Conservation (phyloP, 1,140 invertebrate species). For the Streblospio benedicti region DNA sequence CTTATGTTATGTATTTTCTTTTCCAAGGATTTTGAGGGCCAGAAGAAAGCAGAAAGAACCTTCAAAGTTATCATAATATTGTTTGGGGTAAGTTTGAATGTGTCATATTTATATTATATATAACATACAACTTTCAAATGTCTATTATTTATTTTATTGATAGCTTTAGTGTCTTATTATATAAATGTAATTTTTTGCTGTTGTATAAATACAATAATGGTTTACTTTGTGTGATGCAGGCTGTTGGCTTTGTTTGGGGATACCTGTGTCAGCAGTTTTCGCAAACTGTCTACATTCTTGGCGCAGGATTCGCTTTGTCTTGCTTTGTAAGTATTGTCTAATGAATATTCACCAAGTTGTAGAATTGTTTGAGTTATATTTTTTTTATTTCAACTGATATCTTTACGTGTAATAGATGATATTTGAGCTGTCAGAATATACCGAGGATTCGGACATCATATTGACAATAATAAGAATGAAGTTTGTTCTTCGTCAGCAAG, state of each 20-base stretch:
- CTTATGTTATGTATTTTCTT: constrained; percentile 1
- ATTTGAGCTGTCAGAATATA: too few species aligned
- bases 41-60: constrained; percentile 75
- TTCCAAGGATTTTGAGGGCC: constrained; percentile 75
- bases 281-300: constrained; percentile 85
- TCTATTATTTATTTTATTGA: constrained; percentile 8
- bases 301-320: constrained; percentile 77
- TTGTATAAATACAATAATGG: not conserved
- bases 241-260: constrained; percentile 82
- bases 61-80: constrained; percentile 80
- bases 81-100: constrained; percentile 62
- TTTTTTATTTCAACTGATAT: not conserved
- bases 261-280: constrained; percentile 91
- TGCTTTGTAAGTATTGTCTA: constrained; percentile 58
- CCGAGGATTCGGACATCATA: not conserved
- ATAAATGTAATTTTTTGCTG: constrained; percentile 2
- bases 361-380: not conserved
- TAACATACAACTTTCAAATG: too few species aligned
- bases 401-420: constrained; percentile 13
- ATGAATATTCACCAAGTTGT: too few species aligned
- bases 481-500: not conserved
- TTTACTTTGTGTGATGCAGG: constrained; percentile 43
- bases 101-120: too few species aligned
- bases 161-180: constrained; percentile 1
- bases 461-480: not conserved